Evolutionary conservation across 2,797 vertebrate genomes (phyloP), one percentile per base, ranked within the genome.

Genomic region (Hippoglossus hippoglossus): DNA sequence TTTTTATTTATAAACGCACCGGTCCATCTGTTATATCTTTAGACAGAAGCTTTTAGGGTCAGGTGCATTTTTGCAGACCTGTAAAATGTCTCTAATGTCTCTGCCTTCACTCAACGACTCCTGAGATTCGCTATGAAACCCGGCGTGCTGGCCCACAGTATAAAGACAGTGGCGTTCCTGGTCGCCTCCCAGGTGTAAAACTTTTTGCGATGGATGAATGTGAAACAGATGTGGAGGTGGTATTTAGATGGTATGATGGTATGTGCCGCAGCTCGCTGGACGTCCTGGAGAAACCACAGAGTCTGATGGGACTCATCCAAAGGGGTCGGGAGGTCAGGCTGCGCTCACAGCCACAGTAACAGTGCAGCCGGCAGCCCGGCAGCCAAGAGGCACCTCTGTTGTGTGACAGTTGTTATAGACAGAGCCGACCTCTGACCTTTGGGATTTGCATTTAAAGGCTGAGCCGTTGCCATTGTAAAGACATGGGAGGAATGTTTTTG

Each of bases 341-440:
- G 49, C 6, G 61, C 73, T 77, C 3, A 79, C 34, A 73, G 71
- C 77, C 46, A 26, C 50, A 51, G 58, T 49, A 65, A 75, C 49
- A 55, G n/a, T 8, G 21, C 15, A 7, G 68, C 78, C n/a, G n/a
- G n/a, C n/a, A n/a, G 22, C 22, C 22, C 79, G 68, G 22, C n/a
- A 60, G 77, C 50, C 25, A 41, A 46, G 55, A 50, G 28, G 28
- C 61, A 3, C 36, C 63, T 70, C 31, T 63, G 77, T 6, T 81
- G 64, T 66, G 24, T 75, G 60, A 78, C 67, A 76, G 81, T 55
- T 63, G 72, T 57, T 76, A 67, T 28, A 77, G 76, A 76, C 59
- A 57, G 16, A 66, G 61, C 16, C 31, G 79, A 86, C 71, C 83
- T 81, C 49, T 71, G 63, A 82, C 73, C 60, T 60, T 19, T 60